phyloP scores from a whole-genome alignment of 2,888 invertebrate species.

The Chrysolina haemoptera region DNA sequence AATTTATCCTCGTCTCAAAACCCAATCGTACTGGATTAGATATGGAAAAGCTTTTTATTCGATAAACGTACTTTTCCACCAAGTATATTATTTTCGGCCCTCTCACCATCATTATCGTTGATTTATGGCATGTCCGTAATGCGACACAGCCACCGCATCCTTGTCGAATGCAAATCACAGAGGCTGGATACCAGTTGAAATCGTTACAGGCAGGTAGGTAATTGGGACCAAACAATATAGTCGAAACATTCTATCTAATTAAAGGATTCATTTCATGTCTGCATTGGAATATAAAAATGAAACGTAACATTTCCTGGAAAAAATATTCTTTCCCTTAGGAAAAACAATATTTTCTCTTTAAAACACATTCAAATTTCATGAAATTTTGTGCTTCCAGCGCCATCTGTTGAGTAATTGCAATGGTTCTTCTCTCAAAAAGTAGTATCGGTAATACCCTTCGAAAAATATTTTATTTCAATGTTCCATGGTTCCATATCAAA shows the following conservation, averaged over 20 bases:
- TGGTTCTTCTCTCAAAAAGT: too few relatives aligned
- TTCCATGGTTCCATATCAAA: too few relatives aligned
- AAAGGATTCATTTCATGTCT: background rate
- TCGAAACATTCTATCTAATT: background rate
- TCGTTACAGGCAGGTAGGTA: background rate
- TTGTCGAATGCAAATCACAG: conserved; percentile 8
- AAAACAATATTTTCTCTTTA: too few relatives aligned
- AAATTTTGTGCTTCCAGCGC: too few relatives aligned
- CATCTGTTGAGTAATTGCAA: too few relatives aligned
- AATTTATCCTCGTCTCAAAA: too few relatives aligned
- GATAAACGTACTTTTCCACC: background rate
- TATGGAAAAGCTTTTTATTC: background rate
- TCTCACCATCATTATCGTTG: background rate
- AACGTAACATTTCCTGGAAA: background rate
- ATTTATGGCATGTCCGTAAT: background rate
- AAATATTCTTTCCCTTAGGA: too few relatives aligned
- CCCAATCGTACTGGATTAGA: too few relatives aligned
- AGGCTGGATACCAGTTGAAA: background rate
- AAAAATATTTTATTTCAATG: too few relatives aligned
- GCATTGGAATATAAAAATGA: background rate
- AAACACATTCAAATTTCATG: too few relatives aligned
- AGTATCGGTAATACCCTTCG: too few relatives aligned
- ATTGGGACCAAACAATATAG: background rate
- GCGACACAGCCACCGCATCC: background rate
- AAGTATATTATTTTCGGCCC: background rate